These are phyloP conservation scores for Cremastinae sp. DNA, from an alignment of 2,888 invertebrate genomes.

Conservation along the genomic window DNA sequence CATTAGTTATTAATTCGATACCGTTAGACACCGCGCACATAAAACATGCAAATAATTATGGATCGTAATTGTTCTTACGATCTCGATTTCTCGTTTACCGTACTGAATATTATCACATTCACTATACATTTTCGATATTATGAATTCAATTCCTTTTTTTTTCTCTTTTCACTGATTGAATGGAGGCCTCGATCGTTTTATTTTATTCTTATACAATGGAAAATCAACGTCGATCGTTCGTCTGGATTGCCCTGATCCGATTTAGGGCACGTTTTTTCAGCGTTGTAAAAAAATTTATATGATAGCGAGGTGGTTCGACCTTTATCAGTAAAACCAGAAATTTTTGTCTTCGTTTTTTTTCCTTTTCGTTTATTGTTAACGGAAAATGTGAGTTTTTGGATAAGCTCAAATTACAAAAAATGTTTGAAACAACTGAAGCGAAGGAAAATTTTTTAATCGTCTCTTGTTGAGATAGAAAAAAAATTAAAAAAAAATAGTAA, in stretches of 20 bases:
- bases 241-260: conserved; percentile 39
- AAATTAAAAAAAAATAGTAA: too few species aligned
- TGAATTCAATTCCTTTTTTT: too few species aligned
- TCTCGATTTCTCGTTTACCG: conserved; percentile 13
- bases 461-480: neutral
- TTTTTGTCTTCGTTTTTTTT: conserved; percentile 19
- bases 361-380: neutral
- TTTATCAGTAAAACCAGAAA: conserved; percentile 9
- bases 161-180: neutral
- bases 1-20: conserved; percentile 47
- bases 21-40: conserved; percentile 22
- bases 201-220: neutral
- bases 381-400: neutral
- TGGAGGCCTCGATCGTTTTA: neutral
- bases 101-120: too few species aligned
- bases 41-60: conserved; percentile 18
- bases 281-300: conserved; percentile 17
- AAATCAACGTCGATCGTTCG: neutral
- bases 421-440: too few species aligned
- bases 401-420: neutral
- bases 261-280: conserved; percentile 43
- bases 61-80: conserved; percentile 19
- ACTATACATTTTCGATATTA: too few species aligned
- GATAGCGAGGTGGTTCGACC: conserved; percentile 28
- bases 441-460: neutral